These are phyloP conservation scores for Parazoanthus swiftii DNA, from an alignment of 92 coral and sea anemone genomes.

Conservation along the genomic window DNA sequence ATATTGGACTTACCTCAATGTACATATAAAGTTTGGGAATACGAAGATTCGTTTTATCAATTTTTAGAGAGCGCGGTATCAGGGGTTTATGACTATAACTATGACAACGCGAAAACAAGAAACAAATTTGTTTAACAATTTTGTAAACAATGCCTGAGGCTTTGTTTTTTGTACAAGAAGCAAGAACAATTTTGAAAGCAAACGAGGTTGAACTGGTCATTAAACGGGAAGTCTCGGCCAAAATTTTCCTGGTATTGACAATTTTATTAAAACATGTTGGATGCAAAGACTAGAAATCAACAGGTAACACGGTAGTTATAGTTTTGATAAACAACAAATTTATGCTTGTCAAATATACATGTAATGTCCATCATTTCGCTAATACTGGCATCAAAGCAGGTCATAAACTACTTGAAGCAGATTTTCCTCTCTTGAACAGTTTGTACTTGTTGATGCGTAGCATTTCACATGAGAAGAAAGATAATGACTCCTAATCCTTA, in stretches of 20 bases:
- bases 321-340: not conserved
- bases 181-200: too few species aligned
- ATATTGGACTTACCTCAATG: too few species aligned
- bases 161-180: too few species aligned
- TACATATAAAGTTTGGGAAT: too few species aligned
- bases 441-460: not conserved
- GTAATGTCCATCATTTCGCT: not conserved
- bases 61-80: too few species aligned
- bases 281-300: not conserved
- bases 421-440: conserved; percentile 16
- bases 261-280: not conserved
- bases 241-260: too few species aligned
- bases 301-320: not conserved
- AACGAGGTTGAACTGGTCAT: too few species aligned
- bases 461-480: not conserved
- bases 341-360: not conserved
- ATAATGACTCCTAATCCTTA: not conserved
- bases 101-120: too few species aligned
- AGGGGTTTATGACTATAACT: too few species aligned
- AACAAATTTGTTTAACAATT: not conserved
- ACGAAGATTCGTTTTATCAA: too few species aligned
- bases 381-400: not conserved
- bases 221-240: too few species aligned
- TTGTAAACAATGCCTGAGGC: too few species aligned
- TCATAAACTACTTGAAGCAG: not conserved